phyloP scores from a whole-genome alignment of 2,888 invertebrate genomes.

The Odontocerum albicorne region DNA sequence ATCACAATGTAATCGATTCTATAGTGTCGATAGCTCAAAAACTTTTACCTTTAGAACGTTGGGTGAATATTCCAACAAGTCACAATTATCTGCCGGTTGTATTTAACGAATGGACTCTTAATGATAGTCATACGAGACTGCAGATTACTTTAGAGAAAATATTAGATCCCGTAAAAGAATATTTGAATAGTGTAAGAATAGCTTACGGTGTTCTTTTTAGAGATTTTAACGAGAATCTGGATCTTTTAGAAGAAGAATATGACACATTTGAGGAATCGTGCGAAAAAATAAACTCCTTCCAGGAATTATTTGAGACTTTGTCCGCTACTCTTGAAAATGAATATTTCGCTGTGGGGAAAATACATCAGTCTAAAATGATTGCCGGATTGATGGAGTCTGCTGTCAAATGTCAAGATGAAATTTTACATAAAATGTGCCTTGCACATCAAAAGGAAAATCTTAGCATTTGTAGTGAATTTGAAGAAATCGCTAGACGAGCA shows the following conservation, averaged over 20 bases:
- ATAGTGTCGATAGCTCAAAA: conserved; percentile 60
- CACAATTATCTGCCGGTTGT: conserved; percentile 51
- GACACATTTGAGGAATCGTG: conserved; percentile 62
- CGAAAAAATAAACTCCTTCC: conserved; percentile 62
- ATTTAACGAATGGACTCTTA: conserved; percentile 59
- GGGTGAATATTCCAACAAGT: conserved; percentile 14
- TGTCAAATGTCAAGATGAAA: conserved; percentile 59
- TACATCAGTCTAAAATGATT: conserved; percentile 66
- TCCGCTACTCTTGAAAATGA: conserved; percentile 65
- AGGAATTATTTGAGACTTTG: conserved; percentile 61
- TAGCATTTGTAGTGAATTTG: conserved; percentile 71
- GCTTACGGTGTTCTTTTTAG: conserved; percentile 63
- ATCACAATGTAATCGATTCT: conserved; percentile 59
- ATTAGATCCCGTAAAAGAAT: conserved; percentile 59
- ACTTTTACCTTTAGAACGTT: conserved; percentile 59
- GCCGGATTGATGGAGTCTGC: conserved; percentile 62
- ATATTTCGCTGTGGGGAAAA: conserved; percentile 66
- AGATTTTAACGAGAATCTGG: conserved; percentile 49
- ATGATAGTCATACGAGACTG: conserved; percentile 56
- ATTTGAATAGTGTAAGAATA: conserved; percentile 54
- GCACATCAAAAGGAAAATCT: conserved; percentile 67
- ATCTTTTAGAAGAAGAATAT: conserved; percentile 53
- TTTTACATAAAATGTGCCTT: conserved; percentile 64
- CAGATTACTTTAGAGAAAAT: conserved; percentile 54
- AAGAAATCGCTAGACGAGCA: conserved; percentile 68